phyloP scores from a whole-genome alignment of 2,113 vertebrate species.

The Lathamus discolor region DNA sequence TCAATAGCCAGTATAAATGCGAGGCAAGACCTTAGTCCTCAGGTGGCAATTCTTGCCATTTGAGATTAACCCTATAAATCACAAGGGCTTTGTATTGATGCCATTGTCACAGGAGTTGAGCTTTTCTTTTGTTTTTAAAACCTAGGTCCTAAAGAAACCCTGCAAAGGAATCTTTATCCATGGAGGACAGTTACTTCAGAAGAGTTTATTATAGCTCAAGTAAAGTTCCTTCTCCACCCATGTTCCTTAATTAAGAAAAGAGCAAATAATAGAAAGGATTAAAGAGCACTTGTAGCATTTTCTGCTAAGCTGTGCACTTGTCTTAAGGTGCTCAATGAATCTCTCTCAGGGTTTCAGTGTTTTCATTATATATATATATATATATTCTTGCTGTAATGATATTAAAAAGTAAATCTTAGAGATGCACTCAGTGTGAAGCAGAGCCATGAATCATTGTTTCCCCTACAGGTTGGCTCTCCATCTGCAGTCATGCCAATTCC shows the following conservation, averaged over 20 bases:
- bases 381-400: background rate
- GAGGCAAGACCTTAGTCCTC: background rate
- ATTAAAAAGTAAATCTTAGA: constrained; percentile 4
- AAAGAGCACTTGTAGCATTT: background rate
- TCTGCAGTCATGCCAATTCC: background rate
- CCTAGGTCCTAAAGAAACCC: background rate
- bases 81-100: background rate
- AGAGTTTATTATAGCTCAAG: background rate
- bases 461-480: background rate
- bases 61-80: background rate
- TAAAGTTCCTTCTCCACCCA: background rate
- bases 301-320: background rate
- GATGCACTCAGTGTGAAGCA: background rate
- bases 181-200: background rate
- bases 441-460: background rate
- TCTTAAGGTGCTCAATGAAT: background rate
- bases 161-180: background rate
- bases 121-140: background rate
- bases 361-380: background rate
- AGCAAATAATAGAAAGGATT: background rate
- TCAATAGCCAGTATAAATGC: background rate
- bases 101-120: background rate
- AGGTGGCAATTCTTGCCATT: background rate
- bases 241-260: background rate
- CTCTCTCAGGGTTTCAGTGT: background rate